Evolutionary conservation across 2,888 invertebrate genomes (phyloP).

Genomic region (Drosophila anomalata): DNA sequence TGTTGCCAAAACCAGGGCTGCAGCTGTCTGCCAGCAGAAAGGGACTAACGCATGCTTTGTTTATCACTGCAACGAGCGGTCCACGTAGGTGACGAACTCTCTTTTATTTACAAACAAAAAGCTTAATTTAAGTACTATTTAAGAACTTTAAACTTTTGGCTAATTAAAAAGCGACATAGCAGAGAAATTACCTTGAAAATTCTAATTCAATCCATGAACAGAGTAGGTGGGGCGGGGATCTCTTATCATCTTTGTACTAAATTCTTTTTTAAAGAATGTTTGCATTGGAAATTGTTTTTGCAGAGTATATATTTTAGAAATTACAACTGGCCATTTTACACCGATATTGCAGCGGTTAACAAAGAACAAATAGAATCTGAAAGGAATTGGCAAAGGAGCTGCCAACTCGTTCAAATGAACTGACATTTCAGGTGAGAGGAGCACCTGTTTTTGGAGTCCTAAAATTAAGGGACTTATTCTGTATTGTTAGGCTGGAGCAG

Average conservation of each 20-base stretch:
- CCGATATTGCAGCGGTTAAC: neutral
- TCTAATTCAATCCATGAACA: neutral
- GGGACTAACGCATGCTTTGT: conserved; percentile 34
- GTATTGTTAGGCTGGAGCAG: conserved; percentile 18
- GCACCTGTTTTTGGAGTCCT: conserved; percentile 13
- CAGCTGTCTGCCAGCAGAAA: conserved; percentile 43
- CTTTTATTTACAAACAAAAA: neutral
- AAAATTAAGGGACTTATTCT: neutral
- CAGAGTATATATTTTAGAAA: neutral
- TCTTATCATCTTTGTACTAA: neutral
- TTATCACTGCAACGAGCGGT: conserved; percentile 7
- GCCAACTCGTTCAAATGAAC: conserved; percentile 52
- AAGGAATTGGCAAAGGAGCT: conserved; percentile 36
- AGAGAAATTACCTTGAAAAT: neutral
- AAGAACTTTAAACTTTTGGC: too few species aligned
- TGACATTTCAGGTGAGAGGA: conserved; percentile 26
- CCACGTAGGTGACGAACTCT: neutral
- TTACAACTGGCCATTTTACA: neutral
- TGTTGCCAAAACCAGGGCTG: conserved; percentile 56
- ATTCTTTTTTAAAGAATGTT: neutral
- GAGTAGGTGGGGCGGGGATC: neutral
- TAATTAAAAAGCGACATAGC: neutral
- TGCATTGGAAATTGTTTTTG: neutral
- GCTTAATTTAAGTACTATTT: too few species aligned
- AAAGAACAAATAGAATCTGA: neutral